Conservation (phyloP, 1,140 invertebrate genomes). For the Papilio polyxenes region DNA sequence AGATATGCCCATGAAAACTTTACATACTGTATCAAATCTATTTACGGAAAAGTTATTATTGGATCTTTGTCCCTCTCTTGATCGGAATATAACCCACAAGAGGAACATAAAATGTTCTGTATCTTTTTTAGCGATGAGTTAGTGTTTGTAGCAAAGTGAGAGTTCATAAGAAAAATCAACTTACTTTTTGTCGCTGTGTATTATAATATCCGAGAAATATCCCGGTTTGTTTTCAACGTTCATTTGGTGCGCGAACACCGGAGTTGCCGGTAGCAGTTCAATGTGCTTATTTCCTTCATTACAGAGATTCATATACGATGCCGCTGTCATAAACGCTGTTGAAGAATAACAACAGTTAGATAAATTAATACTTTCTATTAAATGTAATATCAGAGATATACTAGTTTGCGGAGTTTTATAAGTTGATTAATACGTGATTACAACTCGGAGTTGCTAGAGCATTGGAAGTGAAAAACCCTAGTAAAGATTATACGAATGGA, state of each 20-base stretch:
- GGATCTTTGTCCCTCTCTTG: not conserved
- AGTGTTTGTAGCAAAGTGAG: not conserved
- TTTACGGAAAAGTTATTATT: conserved; percentile 10
- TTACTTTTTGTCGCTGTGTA: conserved; percentile 82
- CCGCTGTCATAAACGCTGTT: conserved; percentile 82
- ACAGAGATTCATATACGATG: conserved; percentile 80
- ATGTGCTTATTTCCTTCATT: conserved; percentile 69
- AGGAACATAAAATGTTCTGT: not conserved
- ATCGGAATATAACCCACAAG: not conserved
- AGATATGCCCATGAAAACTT: not conserved
- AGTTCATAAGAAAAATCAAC: conserved; percentile 38
- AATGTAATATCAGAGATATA: not conserved
- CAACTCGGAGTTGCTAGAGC: not conserved
- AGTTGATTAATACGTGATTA: not conserved
- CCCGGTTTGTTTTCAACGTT: conserved; percentile 79
- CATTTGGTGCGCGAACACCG: conserved; percentile 82
- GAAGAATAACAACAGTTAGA: conserved; percentile 34
- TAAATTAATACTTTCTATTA: not conserved
- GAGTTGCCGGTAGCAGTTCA: conserved; percentile 81
- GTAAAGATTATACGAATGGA: too few species aligned
- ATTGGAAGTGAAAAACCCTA: not conserved
- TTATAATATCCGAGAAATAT: conserved; percentile 83
- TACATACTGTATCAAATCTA: not conserved
- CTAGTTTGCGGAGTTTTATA: not conserved
- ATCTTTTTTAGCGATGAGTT: not conserved